Percentiles rank a stretch among this genome's conserved stretches.
phyloP scores from a whole-genome alignment of 2,888 invertebrate species.

The Carpatolechia fugitivella region DNA sequence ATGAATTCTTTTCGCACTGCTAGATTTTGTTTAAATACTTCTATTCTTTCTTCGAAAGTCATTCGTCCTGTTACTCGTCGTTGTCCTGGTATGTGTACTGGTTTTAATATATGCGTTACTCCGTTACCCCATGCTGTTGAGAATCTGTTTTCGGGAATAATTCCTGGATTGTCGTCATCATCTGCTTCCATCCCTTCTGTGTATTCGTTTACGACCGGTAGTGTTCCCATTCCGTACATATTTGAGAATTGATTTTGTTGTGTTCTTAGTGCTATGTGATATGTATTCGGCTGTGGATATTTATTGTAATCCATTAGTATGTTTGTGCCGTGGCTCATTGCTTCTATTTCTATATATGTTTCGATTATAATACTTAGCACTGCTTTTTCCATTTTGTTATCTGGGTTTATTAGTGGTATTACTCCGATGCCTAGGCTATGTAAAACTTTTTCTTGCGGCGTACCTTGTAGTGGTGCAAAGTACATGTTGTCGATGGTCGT shows the following conservation, averaged over 20 bases:
- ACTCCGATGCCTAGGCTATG: constrained; percentile 13
- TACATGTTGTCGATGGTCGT: constrained; percentile 12
- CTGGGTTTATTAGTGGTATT: constrained; percentile 21
- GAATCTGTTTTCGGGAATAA: too few species aligned
- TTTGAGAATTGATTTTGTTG: too few species aligned
- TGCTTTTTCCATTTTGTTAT: constrained; percentile 19
- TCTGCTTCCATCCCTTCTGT: too few species aligned
- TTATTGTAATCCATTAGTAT: constrained; percentile 19
- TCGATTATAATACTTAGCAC: constrained; percentile 17
- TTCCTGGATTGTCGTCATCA: too few species aligned
- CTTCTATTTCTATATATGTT: constrained; percentile 20
- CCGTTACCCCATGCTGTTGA: neutral
- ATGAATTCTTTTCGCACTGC: neutral
- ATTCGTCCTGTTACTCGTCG: neutral
- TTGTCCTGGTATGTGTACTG: neutral
- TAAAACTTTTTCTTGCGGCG: neutral
- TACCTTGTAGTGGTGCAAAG: neutral
- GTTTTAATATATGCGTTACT: neutral
- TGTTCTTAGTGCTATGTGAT: too few species aligned
- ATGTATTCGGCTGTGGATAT: constrained; percentile 22
- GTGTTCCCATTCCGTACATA: too few species aligned
- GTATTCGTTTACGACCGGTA: too few species aligned
- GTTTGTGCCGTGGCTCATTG: constrained; percentile 19
- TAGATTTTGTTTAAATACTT: neutral
- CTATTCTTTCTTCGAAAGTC: neutral